Conservation (phyloP, 2,113 vertebrate species). For the Urocolius indicus region DNA sequence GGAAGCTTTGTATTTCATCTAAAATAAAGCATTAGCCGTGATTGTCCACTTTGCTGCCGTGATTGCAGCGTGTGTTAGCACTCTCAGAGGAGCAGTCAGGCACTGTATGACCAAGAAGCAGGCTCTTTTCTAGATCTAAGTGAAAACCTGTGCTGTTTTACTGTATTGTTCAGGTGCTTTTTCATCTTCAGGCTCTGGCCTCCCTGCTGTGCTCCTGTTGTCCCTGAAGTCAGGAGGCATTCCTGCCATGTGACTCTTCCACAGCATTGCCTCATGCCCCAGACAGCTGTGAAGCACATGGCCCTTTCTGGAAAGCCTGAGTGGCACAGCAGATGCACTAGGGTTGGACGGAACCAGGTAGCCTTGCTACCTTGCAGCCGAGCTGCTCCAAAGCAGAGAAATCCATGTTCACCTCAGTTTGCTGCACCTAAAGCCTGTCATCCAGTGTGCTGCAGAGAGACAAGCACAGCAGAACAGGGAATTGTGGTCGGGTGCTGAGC, state of each 20-base stretch:
- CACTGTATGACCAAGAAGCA: background rate
- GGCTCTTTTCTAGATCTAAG: background rate
- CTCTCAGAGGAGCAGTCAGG: background rate
- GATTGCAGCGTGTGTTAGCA: background rate
- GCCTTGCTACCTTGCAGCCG: background rate
- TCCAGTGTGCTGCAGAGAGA: background rate
- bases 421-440: background rate
- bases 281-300: background rate
- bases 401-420: background rate
- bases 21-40: background rate
- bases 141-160: background rate
- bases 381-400: background rate
- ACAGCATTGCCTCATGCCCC: background rate
- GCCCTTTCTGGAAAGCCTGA: background rate
- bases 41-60: background rate
- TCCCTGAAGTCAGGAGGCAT: background rate
- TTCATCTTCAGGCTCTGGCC: background rate
- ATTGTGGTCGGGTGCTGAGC: background rate
- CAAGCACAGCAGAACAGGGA: too few relatives aligned
- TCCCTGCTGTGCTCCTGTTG: background rate
- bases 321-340: background rate
- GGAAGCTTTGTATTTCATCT: background rate
- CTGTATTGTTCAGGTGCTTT: background rate
- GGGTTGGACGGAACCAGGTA: background rate
- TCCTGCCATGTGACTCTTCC: background rate